Percentiles rank a stretch among this genome's conserved stretches.
Evolutionary conservation across 1,140 invertebrate genomes (phyloP).

Genomic region (Heliothis virescens): DNA sequence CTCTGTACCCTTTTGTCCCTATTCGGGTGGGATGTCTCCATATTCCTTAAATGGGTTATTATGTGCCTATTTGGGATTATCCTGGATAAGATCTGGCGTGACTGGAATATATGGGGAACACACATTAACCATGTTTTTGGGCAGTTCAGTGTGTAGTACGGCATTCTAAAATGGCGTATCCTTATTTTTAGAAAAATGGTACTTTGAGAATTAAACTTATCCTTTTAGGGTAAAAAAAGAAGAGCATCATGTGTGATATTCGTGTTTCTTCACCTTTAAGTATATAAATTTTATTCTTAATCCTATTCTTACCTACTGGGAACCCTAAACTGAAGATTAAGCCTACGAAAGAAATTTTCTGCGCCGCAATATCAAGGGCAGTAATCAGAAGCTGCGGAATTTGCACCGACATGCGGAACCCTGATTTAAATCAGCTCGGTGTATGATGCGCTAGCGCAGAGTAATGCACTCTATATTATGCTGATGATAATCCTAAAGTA

Average conservation of each 20-base stretch:
- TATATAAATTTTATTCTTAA: too few species aligned
- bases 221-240: too few species aligned
- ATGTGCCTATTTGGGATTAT: not conserved
- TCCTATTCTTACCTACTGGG: not conserved
- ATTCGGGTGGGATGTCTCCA: not conserved
- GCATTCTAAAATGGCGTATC: not conserved
- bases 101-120: too few species aligned
- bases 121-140: not conserved
- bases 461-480: too few species aligned
- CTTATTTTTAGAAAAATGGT: too few species aligned
- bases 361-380: not conserved
- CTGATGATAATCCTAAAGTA: too few species aligned
- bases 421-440: not conserved
- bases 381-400: slow-evolving; percentile 29
- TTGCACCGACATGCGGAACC: slow-evolving; percentile 22
- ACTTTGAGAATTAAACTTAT: too few species aligned
- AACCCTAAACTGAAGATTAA: not conserved
- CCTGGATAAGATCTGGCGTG: not conserved
- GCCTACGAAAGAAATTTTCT: slow-evolving; percentile 32
- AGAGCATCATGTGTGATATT: too few species aligned
- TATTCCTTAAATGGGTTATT: not conserved
- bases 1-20: not conserved
- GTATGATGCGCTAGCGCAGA: not conserved
- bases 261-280: too few species aligned
- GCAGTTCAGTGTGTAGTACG: not conserved